Evolutionary conservation across 2,888 invertebrate genomes (phyloP).

Genomic region (Noctua fimbriata): DNA sequence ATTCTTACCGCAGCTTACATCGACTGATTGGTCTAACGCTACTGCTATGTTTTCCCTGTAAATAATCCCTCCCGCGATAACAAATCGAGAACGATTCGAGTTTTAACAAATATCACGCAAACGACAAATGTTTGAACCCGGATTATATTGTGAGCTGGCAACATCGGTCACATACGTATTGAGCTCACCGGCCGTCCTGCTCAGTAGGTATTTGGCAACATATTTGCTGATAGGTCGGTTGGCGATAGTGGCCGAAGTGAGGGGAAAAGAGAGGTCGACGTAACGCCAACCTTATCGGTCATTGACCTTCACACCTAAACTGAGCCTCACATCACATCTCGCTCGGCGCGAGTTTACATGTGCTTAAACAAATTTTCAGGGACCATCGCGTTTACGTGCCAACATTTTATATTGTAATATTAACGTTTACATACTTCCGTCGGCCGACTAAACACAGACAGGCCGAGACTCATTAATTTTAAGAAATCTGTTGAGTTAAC

Average conservation of each 20-base stretch:
- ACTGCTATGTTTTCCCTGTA: slow-evolving; percentile 27
- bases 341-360: slow-evolving; percentile 77
- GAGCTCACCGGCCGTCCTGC: slow-evolving; percentile 52
- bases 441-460: slow-evolving; percentile 53
- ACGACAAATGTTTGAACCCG: slow-evolving; percentile 50
- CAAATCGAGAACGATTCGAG: slow-evolving; percentile 30
- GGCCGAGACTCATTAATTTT: slow-evolving; percentile 60
- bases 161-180: slow-evolving; percentile 47
- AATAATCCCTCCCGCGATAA: slow-evolving; percentile 31
- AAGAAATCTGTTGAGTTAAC: slow-evolving; percentile 44
- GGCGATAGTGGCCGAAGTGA: slow-evolving; percentile 76
- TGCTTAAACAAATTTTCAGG: slow-evolving; percentile 77
- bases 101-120: slow-evolving; percentile 54
- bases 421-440: slow-evolving; percentile 63
- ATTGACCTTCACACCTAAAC: slow-evolving; percentile 89
- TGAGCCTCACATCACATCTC: slow-evolving; percentile 88
- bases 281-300: slow-evolving; percentile 88
- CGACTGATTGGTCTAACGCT: slow-evolving; percentile 1
- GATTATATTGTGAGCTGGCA: slow-evolving; percentile 49
- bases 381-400: slow-evolving; percentile 69
- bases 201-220: slow-evolving; percentile 71
- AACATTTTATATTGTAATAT: slow-evolving; percentile 67
- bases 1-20: slow-evolving; percentile 4
- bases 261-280: slow-evolving; percentile 81
- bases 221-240: slow-evolving; percentile 77